Evolutionary conservation across 2,113 vertebrate species (phyloP), one percentile per base, ranked within the genome.

Genomic region (Brachirus orientalis): DNA sequence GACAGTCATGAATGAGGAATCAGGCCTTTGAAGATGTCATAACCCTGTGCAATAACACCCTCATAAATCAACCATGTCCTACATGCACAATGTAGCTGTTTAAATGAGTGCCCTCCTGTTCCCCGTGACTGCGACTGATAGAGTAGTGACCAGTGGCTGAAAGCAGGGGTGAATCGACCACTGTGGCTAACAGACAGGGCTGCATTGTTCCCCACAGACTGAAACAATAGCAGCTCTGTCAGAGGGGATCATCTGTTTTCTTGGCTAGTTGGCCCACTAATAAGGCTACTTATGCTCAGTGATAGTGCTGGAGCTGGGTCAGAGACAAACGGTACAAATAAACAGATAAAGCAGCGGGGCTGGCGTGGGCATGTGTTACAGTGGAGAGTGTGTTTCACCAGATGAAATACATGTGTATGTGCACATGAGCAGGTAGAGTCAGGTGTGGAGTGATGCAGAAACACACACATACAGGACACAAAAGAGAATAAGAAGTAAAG

Each of bases 171-270:
- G 90, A 87, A 87, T 85, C 35, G 58, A 83, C 79, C 74, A 80
- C 80, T 89, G 88, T 88, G 77, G 67, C 10, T 13, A 2, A 14
- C 51, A 77, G 79, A 91, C 85, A 91, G 83, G 73, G 51, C 63
- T 1, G 41, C 73, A 82, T 90, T 91, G 89, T 89, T 86, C 8
- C 13, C 46, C 11, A 44, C 67, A 58, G 59, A 61, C 37, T 4
- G 18, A 57, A 88, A 92, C 88, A 92, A 89, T 88, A 83, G 83
- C 55, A 66, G 41, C 77, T 89, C 84, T 91, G 88, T 89, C 84
- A 63, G 70, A 66, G 45, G 57, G 85, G 86, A 87, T 90, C 86
- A 90, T 91, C 85, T 87, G 84, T 90, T 91, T 86, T 90, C 82
- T 82, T 90, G 90, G 88, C 85, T 71, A 89, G 85, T 82, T 86